Percentiles rank a stretch among this genome's conserved stretches.
Conservation (phyloP, 2,113 vertebrate species). For the Seriola quinqueradiata region DNA sequence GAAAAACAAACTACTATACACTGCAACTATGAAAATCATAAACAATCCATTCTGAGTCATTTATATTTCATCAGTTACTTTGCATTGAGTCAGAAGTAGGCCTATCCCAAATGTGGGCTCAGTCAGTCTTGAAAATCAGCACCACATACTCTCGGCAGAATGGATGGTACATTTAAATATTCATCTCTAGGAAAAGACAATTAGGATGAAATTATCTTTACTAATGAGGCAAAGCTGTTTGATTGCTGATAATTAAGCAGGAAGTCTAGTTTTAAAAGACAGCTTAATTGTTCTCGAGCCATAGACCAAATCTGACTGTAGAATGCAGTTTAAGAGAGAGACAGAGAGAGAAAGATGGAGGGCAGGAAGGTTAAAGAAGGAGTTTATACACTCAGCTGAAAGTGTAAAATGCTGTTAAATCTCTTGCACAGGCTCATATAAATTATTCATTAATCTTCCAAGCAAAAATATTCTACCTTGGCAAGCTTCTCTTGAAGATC, state of each 20-base stretch:
- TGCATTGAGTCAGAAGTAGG: conserved; percentile 22
- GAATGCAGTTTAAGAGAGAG: conserved; percentile 21
- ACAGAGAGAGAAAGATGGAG: conserved; percentile 15
- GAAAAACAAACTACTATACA: not conserved
- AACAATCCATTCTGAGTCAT: not conserved
- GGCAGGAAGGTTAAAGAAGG: conserved; percentile 24
- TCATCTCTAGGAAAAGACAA: conserved; percentile 31
- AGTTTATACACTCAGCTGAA: conserved; percentile 31
- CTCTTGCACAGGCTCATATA: conserved; percentile 30
- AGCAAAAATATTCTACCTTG: conserved; percentile 87
- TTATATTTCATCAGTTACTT: conserved; percentile 4
- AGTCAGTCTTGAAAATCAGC: conserved; percentile 23
- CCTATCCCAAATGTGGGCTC: not conserved
- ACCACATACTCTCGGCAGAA: conserved; percentile 1
- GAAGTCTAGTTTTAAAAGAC: conserved; percentile 30
- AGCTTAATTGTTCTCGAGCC: conserved; percentile 30
- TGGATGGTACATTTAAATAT: conserved; percentile 33
- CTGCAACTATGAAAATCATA: not conserved
- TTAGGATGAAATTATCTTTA: conserved; percentile 34
- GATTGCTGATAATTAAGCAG: conserved; percentile 41
- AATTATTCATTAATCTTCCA: conserved; percentile 60
- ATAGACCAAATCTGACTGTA: conserved; percentile 6
- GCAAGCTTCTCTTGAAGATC: conserved; percentile 96
- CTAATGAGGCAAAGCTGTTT: conserved; percentile 36
- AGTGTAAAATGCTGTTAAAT: conserved; percentile 44